Evolutionary conservation across 2,797 vertebrate genomes (phyloP).

Genomic region (Avahi laniger): DNA sequence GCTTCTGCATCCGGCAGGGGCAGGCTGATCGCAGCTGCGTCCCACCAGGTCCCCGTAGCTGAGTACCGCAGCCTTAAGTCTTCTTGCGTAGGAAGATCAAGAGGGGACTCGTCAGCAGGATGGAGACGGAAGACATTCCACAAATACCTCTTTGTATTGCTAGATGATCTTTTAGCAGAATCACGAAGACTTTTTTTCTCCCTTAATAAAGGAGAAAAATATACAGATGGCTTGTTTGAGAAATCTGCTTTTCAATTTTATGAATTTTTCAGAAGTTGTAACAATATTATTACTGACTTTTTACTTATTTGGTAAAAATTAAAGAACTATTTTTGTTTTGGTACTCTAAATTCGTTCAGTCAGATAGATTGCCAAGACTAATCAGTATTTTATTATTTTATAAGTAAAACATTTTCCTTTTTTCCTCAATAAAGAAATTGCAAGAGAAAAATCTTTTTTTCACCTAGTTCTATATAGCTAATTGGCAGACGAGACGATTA

Average conservation of each 20-base stretch:
- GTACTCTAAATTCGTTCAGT: constrained; percentile 20
- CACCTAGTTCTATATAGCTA: neutral
- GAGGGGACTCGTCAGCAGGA: too few species aligned
- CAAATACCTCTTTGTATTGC: neutral
- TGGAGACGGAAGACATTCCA: neutral
- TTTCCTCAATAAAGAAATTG: constrained; percentile 14
- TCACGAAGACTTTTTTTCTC: constrained; percentile 11
- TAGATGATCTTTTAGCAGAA: constrained; percentile 32
- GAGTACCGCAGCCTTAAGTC: neutral
- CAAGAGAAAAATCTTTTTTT: neutral
- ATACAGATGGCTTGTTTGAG: neutral
- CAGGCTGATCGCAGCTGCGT: rapidly evolving
- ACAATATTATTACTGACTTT: constrained; percentile 53
- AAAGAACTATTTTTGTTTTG: constrained; percentile 57
- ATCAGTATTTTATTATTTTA: constrained; percentile 24
- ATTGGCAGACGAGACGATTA: neutral
- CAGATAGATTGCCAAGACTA: constrained; percentile 25
- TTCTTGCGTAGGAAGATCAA: neutral
- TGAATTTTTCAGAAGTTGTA: constrained; percentile 17
- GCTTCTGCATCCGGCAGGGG: neutral
- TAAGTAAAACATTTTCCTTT: neutral
- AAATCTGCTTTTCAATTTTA: neutral
- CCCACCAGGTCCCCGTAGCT: neutral
- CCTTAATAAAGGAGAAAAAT: constrained; percentile 17
- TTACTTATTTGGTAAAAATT: constrained; percentile 55